Percentiles rank a stretch among this genome's conserved stretches.
These are phyloP conservation scores for Dipus sagitta DNA, from an alignment of 2,797 vertebrate genomes.

Conservation along the genomic window DNA sequence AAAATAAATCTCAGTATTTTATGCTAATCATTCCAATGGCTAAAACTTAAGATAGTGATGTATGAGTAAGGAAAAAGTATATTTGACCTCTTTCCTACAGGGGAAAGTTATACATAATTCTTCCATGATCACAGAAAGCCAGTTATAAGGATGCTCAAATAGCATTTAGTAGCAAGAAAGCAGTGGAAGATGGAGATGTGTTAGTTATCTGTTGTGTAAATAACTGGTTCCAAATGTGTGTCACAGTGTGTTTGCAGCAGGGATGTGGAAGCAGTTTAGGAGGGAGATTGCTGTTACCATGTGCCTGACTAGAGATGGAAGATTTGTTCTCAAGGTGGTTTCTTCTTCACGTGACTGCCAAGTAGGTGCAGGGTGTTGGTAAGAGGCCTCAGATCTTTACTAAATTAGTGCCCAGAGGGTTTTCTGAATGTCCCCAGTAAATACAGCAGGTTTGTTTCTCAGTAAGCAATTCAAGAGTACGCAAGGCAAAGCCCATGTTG, in stretches of 20 bases:
- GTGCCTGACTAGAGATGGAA: neutral
- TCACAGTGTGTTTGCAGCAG: neutral
- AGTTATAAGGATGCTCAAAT: neutral
- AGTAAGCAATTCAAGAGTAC: neutral
- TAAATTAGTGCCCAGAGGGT: neutral
- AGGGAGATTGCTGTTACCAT: accelerated
- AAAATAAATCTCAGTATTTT: neutral
- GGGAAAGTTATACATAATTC: neutral
- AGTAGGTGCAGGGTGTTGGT: neutral
- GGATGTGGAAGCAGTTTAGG: neutral
- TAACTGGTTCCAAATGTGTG: neutral
- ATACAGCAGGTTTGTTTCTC: neutral
- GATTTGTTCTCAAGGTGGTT: constrained; percentile 4
- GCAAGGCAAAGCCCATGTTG: neutral
- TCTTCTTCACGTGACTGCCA: neutral
- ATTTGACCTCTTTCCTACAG: neutral
- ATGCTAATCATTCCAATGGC: neutral
- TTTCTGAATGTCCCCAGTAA: neutral
- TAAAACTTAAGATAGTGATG: neutral
- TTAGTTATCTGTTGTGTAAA: neutral
- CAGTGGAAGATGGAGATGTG: neutral
- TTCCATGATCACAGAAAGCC: constrained; percentile 6
- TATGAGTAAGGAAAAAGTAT: neutral
- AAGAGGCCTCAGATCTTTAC: neutral
- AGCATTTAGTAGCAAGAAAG: neutral